Evolutionary conservation across 2,888 invertebrate genomes (phyloP), one percentile per base, ranked within the genome.

Genomic region (Athripsodes cinereus): DNA sequence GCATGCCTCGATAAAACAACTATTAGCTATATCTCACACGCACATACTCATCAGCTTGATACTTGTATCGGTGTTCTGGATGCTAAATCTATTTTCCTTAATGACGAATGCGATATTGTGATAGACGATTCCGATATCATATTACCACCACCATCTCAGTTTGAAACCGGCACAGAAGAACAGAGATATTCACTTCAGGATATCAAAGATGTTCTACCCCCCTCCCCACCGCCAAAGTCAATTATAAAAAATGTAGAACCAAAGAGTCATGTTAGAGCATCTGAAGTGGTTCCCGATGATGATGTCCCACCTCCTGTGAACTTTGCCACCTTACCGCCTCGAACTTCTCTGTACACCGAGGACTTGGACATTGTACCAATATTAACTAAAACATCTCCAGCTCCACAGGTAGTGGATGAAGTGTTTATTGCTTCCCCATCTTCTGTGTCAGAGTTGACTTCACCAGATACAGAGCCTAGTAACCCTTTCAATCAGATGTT

Each of bases 301-400:
- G 77, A 77, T 67, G 62, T 68, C 49, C 79, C 79, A 51, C 81
- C 81, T 35, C 71, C 75, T 19, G 68, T 81, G 16, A 79, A 80
- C 68, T 80, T 76, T 62, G 68, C 70, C 22, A 78, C 79, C 6
- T 71, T 69, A 74, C 80, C 64, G 60, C 66, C 58, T 61, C 68
- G 60, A 22, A 55, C 62, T 11, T 63, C 65, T 20, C 57, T 64
- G 20, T 57, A 59, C 46, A 55, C 22, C 40, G 51, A 57, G 16
- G n/a, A 22, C 5, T 13, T 22, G n/a, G 50, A 47, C 13, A 26
- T 10, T 46, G 26, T 46, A 26, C 46, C 46, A n/a, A n/a, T 52
- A 52, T 47, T 55, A 22, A n/a, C 46, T 2, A 18, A 52, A 22
- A 35, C 2, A 26, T 47, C 52, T 51, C 54, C 48, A 10, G 21